Evolutionary conservation across 2,888 invertebrate species (phyloP), one percentile per base, ranked within the genome.

Genomic region (Polymixis flavicincta): DNA sequence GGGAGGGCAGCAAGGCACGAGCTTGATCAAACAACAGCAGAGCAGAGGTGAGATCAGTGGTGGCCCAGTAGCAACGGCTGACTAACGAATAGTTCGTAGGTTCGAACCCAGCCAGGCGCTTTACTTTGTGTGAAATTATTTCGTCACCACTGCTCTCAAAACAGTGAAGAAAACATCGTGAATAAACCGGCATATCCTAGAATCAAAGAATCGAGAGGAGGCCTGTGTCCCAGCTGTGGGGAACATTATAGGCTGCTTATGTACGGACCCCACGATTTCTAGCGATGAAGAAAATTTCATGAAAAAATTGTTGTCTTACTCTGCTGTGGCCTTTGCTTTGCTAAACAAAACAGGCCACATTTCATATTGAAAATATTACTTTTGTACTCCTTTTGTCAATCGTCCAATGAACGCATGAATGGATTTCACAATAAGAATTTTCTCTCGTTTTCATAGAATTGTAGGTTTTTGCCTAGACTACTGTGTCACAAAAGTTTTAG

Each of bases 401-500:
- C 5, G 13, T 37, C 3, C 32, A 45, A 45, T 17, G n/a, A 8
- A 32, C 25, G 28, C n/a, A 63, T 64, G 13, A 50, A 59, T 52
- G 28, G 14, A 25, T 22, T 8, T n/a, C 25, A 28, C 13, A 9
- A 60, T 37, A 8, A 28, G 14, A 19, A 13, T 25, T 60, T 19
- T 0, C 1, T 13, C 22, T 76, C 14, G 5, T 59, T 54, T 76
- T 60, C 22, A 17, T 0, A n/a, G 0, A 28, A 67, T 28, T 8
- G 22, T 48, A 32, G 17, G 7, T 52, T 28, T 63, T 54, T 0
- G 28, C 32, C 14, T 22, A 17, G 3, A n/a, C 19, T 19, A 19
- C 14, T 55, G 45, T 65, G 17, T 52, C 14, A 67, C 19, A 74
- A 74, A 74, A 32, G 54, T 28, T 50, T 13, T 22, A 72, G 6